Conservation (phyloP, 2,888 invertebrate species). For the Melipona beecheii region DNA sequence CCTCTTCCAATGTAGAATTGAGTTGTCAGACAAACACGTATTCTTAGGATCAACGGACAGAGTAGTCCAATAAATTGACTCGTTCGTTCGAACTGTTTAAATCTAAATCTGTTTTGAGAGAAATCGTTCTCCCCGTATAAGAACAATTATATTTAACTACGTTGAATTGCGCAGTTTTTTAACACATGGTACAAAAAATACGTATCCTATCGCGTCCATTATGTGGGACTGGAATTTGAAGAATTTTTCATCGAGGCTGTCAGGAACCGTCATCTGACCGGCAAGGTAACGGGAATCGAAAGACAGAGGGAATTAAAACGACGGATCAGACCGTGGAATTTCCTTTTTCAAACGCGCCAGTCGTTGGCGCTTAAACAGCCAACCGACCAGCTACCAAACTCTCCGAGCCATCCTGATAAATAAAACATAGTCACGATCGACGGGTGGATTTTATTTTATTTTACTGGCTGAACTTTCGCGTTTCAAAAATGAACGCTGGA, state of each 20-base stretch:
- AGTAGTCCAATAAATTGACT: too few relatives aligned
- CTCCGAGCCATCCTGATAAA: conserved; percentile 46
- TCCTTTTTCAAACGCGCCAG: conserved; percentile 3
- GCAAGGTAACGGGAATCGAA: conserved; percentile 63
- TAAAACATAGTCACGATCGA: conserved; percentile 59
- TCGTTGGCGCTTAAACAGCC: conserved; percentile 42
- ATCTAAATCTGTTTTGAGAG: too few relatives aligned
- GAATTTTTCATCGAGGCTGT: conserved; percentile 21
- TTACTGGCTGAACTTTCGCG: conserved; percentile 27
- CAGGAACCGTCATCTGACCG: conserved; percentile 60
- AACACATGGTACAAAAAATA: background rate
- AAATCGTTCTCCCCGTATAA: too few relatives aligned
- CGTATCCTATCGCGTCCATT: background rate
- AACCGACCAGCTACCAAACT: conserved; percentile 49
- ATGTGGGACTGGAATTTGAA: background rate
- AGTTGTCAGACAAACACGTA: too few relatives aligned
- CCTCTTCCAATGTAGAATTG: too few relatives aligned
- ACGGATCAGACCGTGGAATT: conserved; percentile 13
- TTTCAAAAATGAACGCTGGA: background rate
- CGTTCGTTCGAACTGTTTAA: too few relatives aligned
- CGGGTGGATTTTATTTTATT: conserved; percentile 50
- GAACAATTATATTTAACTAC: too few relatives aligned
- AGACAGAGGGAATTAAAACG: conserved; percentile 21
- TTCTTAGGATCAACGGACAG: background rate
- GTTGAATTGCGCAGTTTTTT: too few relatives aligned